phyloP scores from a whole-genome alignment of 2,888 invertebrate species.

The Coecobrya sp. region DNA sequence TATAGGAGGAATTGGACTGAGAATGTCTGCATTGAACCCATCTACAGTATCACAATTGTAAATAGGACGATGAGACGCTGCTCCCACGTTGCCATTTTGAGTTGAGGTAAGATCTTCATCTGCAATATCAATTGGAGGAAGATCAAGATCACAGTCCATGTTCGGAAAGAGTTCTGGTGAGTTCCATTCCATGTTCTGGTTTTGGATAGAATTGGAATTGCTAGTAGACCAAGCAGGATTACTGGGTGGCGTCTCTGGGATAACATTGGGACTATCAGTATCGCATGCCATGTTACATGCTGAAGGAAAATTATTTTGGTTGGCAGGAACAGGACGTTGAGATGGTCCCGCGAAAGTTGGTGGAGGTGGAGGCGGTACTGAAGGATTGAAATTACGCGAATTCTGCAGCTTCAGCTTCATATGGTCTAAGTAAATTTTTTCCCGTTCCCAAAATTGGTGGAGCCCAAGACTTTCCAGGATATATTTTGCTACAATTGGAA shows the following conservation, averaged over 20 bases:
- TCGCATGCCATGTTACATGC: background rate
- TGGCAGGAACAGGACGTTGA: background rate
- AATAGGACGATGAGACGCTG: background rate
- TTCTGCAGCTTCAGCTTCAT: background rate
- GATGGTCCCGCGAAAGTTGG: background rate
- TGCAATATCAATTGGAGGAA: background rate
- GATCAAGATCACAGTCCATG: background rate
- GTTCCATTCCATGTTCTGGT: background rate
- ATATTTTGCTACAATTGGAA: constrained; percentile 40
- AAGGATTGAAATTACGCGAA: background rate
- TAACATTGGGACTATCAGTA: background rate
- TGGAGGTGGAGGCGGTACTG: constrained; percentile 39
- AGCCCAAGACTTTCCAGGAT: constrained; percentile 26
- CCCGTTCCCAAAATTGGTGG: constrained; percentile 19
- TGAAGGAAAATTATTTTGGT: background rate
- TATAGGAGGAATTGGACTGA: background rate
- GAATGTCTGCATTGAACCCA: background rate
- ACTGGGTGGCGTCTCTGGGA: constrained; percentile 9
- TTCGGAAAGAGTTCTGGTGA: constrained; percentile 12
- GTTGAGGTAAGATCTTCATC: constrained; percentile 1
- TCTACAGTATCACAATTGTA: background rate
- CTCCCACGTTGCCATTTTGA: constrained; percentile 12
- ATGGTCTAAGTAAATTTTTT: constrained; percentile 49
- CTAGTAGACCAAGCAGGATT: background rate
- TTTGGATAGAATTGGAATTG: background rate